Evolutionary conservation across 2,888 invertebrate genomes (phyloP).

Genomic region (Cantharis flavilabris): DNA sequence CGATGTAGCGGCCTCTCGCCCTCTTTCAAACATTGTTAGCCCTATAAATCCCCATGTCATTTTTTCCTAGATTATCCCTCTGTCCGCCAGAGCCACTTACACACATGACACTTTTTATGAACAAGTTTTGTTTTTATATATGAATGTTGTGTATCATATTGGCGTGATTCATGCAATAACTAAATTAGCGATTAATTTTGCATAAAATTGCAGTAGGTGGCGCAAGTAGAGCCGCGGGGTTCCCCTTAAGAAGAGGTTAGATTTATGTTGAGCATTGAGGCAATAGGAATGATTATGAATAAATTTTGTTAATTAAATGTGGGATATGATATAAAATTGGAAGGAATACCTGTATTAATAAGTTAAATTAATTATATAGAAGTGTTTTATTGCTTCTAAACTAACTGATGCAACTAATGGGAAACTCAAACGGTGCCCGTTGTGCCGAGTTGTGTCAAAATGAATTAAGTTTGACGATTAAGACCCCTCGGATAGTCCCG

Average conservation of each 20-base stretch:
- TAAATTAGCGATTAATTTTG: neutral
- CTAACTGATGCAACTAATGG: constrained; percentile 41
- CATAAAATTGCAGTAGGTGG: neutral
- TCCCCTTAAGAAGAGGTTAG: neutral
- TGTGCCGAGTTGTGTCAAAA: constrained; percentile 38
- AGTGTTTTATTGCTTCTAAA: constrained; percentile 38
- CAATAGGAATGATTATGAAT: neutral
- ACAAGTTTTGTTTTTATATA: constrained; percentile 41
- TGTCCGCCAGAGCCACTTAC: constrained; percentile 54
- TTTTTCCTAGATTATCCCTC: constrained; percentile 44
- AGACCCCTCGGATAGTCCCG: constrained; percentile 33
- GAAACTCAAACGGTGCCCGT: constrained; percentile 39
- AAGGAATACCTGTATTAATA: constrained; percentile 20
- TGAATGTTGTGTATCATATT: neutral
- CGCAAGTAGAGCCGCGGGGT: neutral
- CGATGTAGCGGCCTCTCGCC: constrained; percentile 44
- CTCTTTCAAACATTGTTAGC: constrained; percentile 51
- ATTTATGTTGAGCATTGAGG: neutral
- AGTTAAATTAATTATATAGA: constrained; percentile 29
- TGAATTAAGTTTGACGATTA: constrained; percentile 46
- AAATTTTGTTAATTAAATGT: neutral
- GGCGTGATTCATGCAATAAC: neutral
- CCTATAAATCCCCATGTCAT: constrained; percentile 51
- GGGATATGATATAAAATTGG: neutral
- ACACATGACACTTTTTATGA: constrained; percentile 55